Conservation (phyloP, 2,797 vertebrate species). For the Taeniopygia guttata region DNA sequence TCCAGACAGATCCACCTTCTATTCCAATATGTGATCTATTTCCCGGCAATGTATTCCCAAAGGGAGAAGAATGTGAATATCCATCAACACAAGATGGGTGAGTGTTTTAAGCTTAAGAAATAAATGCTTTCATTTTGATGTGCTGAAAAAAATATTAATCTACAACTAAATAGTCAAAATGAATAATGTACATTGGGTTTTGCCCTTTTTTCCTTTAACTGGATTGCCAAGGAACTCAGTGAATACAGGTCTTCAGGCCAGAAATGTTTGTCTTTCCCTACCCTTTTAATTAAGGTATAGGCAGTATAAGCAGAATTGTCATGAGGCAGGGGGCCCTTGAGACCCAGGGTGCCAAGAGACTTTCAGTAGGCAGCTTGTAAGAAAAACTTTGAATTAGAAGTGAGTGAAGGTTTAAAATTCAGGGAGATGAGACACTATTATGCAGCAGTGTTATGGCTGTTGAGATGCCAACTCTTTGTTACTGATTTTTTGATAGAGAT, state of each 20-base stretch:
- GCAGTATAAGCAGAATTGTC: not conserved
- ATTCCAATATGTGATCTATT: slow-evolving; percentile 95
- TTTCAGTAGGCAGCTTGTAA: not conserved
- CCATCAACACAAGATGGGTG: slow-evolving; percentile 90
- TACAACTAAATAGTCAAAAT: not conserved
- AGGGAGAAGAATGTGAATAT: slow-evolving; percentile 96
- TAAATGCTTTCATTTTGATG: not conserved
- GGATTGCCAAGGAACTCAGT: not conserved
- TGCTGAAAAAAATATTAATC: not conserved
- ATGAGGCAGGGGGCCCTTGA: not conserved
- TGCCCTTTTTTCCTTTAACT: not conserved
- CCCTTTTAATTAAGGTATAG: not conserved
- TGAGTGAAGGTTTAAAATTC: not conserved
- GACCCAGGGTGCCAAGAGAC: not conserved
- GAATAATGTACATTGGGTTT: not conserved
- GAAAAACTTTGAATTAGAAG: not conserved
- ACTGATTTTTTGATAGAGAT: not conserved
- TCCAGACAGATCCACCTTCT: slow-evolving; percentile 93
- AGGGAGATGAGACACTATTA: not conserved
- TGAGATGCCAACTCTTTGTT: not conserved
- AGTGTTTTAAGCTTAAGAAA: slow-evolving; percentile 58
- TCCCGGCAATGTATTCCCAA: slow-evolving; percentile 85
- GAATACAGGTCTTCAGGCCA: not conserved
- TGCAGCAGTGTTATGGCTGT: not conserved
- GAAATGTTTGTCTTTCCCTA: not conserved